phyloP scores from a whole-genome alignment of 2,797 vertebrate genomes.

The Brachymystax lenok region DNA sequence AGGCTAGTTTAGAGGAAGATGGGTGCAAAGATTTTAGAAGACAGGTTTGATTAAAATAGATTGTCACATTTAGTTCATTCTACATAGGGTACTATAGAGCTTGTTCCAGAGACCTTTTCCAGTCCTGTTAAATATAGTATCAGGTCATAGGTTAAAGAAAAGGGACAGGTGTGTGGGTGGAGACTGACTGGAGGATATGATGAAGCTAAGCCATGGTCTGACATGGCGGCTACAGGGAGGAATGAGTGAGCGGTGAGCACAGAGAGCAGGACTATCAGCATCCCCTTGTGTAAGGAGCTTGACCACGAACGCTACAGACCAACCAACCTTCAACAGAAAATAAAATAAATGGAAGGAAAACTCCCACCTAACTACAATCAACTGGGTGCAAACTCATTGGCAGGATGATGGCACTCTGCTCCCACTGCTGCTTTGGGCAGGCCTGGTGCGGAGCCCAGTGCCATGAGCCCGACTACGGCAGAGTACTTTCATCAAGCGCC shows the following conservation, averaged over 20 bases:
- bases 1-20: constrained; percentile 56
- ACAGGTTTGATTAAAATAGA: constrained; percentile 62
- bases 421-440: constrained; percentile 49
- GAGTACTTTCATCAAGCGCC: constrained; percentile 84
- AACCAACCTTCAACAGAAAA: constrained; percentile 54
- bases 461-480: constrained; percentile 78
- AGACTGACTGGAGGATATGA: constrained; percentile 35
- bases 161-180: constrained; percentile 48
- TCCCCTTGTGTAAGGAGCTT: constrained; percentile 66
- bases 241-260: constrained; percentile 69
- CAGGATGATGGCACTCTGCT: constrained; percentile 77
- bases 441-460: constrained; percentile 69
- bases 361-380: constrained; percentile 71
- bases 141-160: constrained; percentile 67
- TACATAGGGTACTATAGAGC: constrained; percentile 50
- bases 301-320: constrained; percentile 62
- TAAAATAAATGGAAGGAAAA: constrained; percentile 65
- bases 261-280: constrained; percentile 69
- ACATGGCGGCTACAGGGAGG: constrained; percentile 55
- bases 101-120: constrained; percentile 57
- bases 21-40: constrained; percentile 58
- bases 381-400: constrained; percentile 75
- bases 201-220: constrained; percentile 60
- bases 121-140: constrained; percentile 62
- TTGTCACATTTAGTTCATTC: constrained; percentile 53